A percentile compares a stretch with the other conserved stretches of the same genome.
These are phyloP conservation scores for Rugalucina vietnamica DNA, from an alignment of 2,888 invertebrate genomes.

Conservation along the genomic window DNA sequence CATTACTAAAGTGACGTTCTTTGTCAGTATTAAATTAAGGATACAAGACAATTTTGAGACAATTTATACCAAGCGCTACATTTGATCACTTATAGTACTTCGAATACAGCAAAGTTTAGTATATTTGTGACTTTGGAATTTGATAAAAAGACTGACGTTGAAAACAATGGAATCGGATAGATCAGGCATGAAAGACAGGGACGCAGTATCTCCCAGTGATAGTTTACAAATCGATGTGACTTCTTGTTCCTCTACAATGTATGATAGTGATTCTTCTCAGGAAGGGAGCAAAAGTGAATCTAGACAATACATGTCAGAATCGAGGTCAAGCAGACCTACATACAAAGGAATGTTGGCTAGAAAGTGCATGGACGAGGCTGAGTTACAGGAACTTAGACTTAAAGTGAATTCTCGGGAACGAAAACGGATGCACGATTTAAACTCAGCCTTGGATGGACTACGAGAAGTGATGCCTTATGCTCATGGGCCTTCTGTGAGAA, in stretches of 20 bases:
- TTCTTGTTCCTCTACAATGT: constrained; percentile 40
- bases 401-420: constrained; percentile 85
- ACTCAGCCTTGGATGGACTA: constrained; percentile 83
- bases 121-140: background rate
- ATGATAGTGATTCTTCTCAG: constrained; percentile 63
- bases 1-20: background rate
- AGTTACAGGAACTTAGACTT: constrained; percentile 80
- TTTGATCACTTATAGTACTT: no score
- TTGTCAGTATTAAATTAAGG: background rate
- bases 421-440: constrained; percentile 85
- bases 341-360: constrained; percentile 21
- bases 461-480: constrained; percentile 84
- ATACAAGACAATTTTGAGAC: background rate
- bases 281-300: constrained; percentile 44
- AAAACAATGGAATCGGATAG: background rate
- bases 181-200: background rate
- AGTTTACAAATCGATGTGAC: background rate
- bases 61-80: no score
- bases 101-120: no score
- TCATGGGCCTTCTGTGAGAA: constrained; percentile 82
- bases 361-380: constrained; percentile 74
- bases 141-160: no score
- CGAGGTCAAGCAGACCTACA: constrained; percentile 1
- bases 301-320: background rate
- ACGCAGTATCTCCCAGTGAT: background rate